phyloP scores from a whole-genome alignment of 2,113 vertebrate genomes.

The Glaucomys volans region DNA sequence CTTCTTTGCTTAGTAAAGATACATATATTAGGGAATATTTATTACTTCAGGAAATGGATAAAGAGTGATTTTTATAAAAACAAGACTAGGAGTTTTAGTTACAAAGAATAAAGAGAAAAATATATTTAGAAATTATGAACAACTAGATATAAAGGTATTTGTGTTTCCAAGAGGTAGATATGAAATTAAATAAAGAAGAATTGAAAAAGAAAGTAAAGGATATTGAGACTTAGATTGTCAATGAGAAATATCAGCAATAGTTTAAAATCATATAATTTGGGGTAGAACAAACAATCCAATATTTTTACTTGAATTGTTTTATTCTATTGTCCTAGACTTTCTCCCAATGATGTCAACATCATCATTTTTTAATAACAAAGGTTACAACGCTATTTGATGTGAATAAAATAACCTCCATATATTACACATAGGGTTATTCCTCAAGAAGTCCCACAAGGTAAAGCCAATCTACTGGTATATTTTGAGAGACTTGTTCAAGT shows the following conservation, averaged over 20 bases:
- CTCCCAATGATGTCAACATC: background rate
- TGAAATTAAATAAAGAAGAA: background rate
- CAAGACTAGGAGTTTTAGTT: background rate
- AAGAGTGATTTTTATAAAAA: background rate
- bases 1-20: background rate
- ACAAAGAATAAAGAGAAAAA: background rate
- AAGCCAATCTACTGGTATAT: background rate
- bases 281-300: background rate
- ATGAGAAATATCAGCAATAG: background rate
- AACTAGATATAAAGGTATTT: background rate
- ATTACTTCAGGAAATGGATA: background rate
- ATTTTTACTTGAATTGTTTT: background rate
- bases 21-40: background rate
- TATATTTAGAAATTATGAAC: background rate
- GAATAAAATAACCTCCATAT: background rate
- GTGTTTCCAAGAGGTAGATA: background rate
- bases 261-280: slow-evolving; percentile 2
- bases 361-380: background rate
- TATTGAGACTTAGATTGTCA: background rate
- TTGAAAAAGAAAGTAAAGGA: background rate
- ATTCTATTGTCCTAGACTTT: background rate
- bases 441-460: background rate
- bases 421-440: background rate
- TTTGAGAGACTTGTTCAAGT: background rate
- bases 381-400: background rate